Percentiles rank a stretch among this genome's conserved stretches.
phyloP scores from a whole-genome alignment of 2,113 vertebrate genomes.

The Phaetusa simplex region DNA sequence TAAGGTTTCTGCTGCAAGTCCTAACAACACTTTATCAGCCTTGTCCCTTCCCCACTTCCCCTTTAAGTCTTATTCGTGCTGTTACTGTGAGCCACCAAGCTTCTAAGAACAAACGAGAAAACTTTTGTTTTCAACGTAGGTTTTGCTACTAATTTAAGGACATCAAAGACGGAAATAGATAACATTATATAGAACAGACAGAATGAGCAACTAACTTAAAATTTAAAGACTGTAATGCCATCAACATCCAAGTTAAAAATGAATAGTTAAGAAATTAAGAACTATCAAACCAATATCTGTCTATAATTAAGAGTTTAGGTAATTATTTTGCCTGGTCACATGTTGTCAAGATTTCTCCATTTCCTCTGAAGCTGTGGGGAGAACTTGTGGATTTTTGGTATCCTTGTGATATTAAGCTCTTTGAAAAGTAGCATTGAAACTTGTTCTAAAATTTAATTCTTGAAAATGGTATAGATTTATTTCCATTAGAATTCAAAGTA shows the following conservation, averaged over 20 bases:
- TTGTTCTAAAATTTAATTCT: neutral
- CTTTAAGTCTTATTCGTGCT: neutral
- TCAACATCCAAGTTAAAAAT: neutral
- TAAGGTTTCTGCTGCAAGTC: neutral
- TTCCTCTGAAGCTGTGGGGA: neutral
- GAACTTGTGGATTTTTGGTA: neutral
- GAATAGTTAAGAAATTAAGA: neutral
- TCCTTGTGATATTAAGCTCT: neutral
- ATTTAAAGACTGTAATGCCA: neutral
- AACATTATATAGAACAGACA: neutral
- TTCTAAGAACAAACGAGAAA: neutral
- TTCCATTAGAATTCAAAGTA: neutral
- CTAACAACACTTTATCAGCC: neutral
- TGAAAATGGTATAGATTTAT: neutral
- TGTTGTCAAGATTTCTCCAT: neutral
- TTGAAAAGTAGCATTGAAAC: neutral
- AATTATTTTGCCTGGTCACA: neutral
- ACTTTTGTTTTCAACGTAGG: neutral
- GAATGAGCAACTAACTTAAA: neutral
- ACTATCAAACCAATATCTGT: neutral
- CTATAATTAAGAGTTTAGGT: neutral
- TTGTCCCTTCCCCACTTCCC: neutral
- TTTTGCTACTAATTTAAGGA: neutral
- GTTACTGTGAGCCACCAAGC: neutral
- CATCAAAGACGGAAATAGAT: neutral